Evolutionary conservation across 2,113 vertebrate genomes (phyloP).

Genomic region (Heterocephalus glaber): DNA sequence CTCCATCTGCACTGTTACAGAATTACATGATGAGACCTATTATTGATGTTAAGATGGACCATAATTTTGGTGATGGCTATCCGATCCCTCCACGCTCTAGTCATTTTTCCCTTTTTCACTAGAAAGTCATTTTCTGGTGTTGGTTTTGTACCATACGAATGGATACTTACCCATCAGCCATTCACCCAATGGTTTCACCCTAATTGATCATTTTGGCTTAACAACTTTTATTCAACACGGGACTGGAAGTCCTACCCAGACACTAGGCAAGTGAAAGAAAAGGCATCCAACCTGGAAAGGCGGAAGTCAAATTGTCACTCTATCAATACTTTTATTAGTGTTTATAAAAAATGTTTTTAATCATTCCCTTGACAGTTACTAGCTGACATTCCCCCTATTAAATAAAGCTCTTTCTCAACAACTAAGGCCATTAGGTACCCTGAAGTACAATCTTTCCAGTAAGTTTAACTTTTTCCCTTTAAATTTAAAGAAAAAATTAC

Average conservation of each 20-base stretch:
- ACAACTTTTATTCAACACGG: not conserved
- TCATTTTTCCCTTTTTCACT: conserved; percentile 2
- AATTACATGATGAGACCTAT: not conserved
- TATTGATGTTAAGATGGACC: not conserved
- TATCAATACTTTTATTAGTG: not conserved
- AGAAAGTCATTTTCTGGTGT: not conserved
- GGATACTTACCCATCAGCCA: not conserved
- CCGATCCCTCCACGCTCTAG: not conserved
- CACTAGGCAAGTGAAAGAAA: not conserved
- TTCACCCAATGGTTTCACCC: not conserved
- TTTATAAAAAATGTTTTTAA: conserved; percentile 13
- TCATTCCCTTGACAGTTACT: not conserved
- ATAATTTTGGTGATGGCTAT: not conserved
- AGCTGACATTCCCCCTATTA: not conserved
- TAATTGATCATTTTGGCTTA: not conserved
- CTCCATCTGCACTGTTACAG: not conserved
- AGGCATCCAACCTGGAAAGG: not conserved
- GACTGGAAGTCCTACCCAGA: not conserved
- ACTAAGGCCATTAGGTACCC: not conserved
- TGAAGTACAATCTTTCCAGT: not conserved
- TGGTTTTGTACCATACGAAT: not conserved
- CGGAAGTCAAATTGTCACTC: not conserved
- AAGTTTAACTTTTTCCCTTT: conserved; percentile 45
- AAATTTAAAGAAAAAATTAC: not conserved
- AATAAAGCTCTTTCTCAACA: conserved; percentile 23